These are phyloP conservation scores for Balaeniceps rex DNA, from an alignment of 2,113 vertebrate species.

Conservation along the genomic window DNA sequence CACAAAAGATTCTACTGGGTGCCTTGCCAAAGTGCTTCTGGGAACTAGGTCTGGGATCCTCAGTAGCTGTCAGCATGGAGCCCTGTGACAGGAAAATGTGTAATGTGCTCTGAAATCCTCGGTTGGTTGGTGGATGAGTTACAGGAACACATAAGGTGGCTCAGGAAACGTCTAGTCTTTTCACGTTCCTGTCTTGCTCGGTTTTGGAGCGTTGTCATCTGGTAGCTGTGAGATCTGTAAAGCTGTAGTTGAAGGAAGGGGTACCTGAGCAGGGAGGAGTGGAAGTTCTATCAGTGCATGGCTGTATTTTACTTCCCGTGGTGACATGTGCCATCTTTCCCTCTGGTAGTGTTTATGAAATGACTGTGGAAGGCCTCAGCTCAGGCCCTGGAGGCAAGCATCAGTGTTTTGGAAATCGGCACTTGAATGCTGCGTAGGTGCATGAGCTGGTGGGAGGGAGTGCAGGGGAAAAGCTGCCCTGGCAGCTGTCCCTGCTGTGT, in stretches of 20 bases:
- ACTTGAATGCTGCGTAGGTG: accelerated
- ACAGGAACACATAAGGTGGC: not conserved
- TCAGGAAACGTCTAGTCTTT: not conserved
- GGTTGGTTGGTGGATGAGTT: not conserved
- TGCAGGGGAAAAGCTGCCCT: not conserved
- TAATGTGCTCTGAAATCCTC: not conserved
- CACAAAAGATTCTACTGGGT: not conserved
- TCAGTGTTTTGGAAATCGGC: accelerated
- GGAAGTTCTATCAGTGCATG: not conserved
- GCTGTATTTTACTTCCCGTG: not conserved
- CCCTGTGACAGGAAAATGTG: not conserved
- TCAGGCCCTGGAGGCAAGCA: too few relatives aligned
- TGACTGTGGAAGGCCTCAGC: not conserved
- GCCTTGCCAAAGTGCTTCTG: too few relatives aligned
- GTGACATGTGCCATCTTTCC: not conserved
- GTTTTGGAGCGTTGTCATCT: not conserved
- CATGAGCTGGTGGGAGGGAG: too few relatives aligned
- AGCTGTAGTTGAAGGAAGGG: not conserved
- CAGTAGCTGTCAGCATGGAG: not conserved
- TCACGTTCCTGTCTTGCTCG: not conserved
- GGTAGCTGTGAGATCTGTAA: not conserved
- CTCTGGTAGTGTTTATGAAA: not conserved
- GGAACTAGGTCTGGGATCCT: not conserved
- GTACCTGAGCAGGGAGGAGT: not conserved
- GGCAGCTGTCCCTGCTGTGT: not conserved